Evolutionary conservation across 2,797 vertebrate species (phyloP).

Genomic region (Acanthurus lineatus): DNA sequence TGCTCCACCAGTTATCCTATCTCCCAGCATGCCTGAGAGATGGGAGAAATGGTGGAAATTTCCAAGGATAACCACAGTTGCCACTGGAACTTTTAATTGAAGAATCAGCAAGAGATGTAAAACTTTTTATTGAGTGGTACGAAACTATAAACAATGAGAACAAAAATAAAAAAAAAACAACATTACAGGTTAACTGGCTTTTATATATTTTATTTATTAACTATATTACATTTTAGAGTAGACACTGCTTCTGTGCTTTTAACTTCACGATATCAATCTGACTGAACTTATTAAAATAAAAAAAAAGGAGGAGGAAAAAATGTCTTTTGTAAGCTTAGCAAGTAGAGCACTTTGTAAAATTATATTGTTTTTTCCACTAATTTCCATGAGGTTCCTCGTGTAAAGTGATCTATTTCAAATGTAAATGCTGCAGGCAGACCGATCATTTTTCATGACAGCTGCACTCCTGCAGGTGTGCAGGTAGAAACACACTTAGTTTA

Average conservation of each 20-base stretch:
- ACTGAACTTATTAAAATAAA: not conserved
- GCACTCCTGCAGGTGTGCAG: conserved; percentile 27
- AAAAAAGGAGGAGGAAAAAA: not conserved
- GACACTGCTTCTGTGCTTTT: not conserved
- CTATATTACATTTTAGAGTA: not conserved
- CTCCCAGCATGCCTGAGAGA: not conserved
- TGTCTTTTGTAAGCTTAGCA: not conserved
- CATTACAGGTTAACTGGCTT: not conserved
- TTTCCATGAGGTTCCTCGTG: conserved; percentile 13
- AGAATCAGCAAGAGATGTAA: not conserved
- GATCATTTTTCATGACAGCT: conserved; percentile 39
- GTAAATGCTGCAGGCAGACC: conserved; percentile 47
- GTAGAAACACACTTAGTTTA: conserved; percentile 37
- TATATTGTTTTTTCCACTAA: not conserved
- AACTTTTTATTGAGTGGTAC: not conserved
- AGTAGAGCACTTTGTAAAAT: not conserved
- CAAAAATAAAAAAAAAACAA: not conserved
- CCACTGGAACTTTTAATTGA: not conserved
- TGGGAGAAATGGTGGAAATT: not conserved
- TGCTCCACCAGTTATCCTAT: not conserved
- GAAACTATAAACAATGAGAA: not conserved
- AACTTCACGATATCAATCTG: not conserved
- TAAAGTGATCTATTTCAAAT: conserved; percentile 35
- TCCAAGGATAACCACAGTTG: not conserved
- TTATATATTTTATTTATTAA: not conserved